Evolutionary conservation across 23 tunicate species (phyloP).

Genomic region (Halocynthia aurantium): DNA sequence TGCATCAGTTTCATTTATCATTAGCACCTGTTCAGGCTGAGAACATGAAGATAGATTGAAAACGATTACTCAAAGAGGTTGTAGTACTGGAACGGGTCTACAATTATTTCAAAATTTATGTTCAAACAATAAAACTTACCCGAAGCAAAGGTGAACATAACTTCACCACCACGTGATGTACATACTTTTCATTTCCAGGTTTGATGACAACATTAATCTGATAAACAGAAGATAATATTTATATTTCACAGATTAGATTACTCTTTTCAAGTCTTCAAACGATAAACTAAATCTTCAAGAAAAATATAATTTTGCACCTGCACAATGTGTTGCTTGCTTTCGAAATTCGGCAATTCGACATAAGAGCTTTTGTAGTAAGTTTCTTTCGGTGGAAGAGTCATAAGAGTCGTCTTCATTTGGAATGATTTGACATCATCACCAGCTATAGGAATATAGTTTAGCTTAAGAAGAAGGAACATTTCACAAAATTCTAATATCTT

Average conservation of each 20-base stretch:
- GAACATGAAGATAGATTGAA: not conserved
- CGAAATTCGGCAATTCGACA: conserved; percentile 11
- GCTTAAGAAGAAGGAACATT: no score
- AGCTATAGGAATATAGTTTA: no score
- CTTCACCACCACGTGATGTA: conserved; percentile 8
- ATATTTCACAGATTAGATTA: no score
- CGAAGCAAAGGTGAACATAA: conserved; percentile 1
- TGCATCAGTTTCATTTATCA: not conserved
- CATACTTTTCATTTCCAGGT: conserved; percentile 21
- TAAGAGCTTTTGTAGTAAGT: conserved; percentile 18
- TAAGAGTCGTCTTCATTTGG: no score
- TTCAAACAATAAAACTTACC: not conserved
- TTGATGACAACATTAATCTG: conserved; percentile 2
- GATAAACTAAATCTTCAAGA: no score
- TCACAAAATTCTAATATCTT: no score
- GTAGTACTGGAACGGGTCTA: no score
- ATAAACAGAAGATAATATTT: not conserved
- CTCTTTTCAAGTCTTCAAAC: no score
- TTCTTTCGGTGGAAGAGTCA: not conserved
- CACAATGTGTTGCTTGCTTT: not conserved
- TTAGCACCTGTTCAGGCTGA: conserved; percentile 10
- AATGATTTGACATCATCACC: no score
- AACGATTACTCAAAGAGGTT: no score
- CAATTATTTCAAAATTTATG: no score
- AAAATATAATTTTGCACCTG: not conserved